These are phyloP conservation scores for Clamator glandarius DNA, from an alignment of 2,797 vertebrate species.

Conservation along the genomic window DNA sequence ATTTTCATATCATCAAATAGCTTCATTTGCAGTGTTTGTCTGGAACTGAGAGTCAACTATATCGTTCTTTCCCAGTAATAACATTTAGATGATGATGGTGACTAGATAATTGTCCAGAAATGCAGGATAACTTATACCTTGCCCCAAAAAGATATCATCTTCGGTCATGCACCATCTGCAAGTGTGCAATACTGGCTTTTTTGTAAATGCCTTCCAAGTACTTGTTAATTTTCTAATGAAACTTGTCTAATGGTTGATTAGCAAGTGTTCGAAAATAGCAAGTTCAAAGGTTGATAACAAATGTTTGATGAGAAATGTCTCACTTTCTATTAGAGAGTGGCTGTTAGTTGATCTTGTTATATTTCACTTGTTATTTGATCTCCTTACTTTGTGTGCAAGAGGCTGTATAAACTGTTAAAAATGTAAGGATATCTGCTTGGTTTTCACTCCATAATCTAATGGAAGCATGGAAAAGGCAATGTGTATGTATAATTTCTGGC, in stretches of 20 bases:
- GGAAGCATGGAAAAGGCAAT: conserved; percentile 20
- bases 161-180: background rate
- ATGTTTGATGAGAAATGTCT: conserved; percentile 5
- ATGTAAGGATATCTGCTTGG: background rate
- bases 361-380: background rate
- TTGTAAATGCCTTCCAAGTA: background rate
- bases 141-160: background rate
- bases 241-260: background rate
- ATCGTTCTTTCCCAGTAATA: background rate
- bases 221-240: background rate
- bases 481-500: conserved; percentile 20
- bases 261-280: background rate
- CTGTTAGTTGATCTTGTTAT: background rate
- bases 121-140: background rate
- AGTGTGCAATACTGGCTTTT: background rate
- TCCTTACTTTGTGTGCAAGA: conserved; percentile 28
- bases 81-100: background rate
- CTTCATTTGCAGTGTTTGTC: background rate
- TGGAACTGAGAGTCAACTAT: background rate
- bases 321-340: background rate
- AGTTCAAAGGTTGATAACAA: background rate
- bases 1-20: background rate
- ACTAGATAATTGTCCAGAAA: background rate
- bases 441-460: conserved; percentile 42
- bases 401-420: conserved; percentile 50